Base-by-base conservation (phyloP, 2,888 invertebrate genomes). In the Junonia oenone region DNA sequence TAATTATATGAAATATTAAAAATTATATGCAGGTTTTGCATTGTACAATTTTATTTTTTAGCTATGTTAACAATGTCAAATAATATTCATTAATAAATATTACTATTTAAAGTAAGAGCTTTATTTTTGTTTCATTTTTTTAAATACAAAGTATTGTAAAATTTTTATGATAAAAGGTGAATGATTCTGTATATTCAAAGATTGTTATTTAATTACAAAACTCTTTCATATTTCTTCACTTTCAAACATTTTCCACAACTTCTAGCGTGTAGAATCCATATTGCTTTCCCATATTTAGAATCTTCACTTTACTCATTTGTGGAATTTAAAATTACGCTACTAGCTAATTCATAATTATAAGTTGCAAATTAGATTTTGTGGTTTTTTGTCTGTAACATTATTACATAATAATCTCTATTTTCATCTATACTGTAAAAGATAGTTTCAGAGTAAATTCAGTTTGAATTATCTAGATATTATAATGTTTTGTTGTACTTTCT, bases 21-120 rank as follows among this genome's bases (percentile, higher is more conserved):
- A 87, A 85, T 85, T 86, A 85, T 83, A 84, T 82, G 86, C 86
- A 88, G 71, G 66, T 79, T 78, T 76, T 89, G 87, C 86, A 85
- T 86, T 88, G 89, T 88, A 89, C 88, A 89, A 87, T 84, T 87
- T 86, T 83, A 84, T 84, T 85, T 85, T 83, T 81, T 87, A 86
- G 83, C 83, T 83, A 82, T 82, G 80, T 85, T 81, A 78, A 81
- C 76, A 78, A 76, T 80, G 76, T 82, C 85, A 83, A 78, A 81
- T 83, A 78, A 80, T 86, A 83, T 83, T 85, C 83, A 81, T 77
- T 76, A 85, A 83, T 85, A 83, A 88, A 87, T 85, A 84, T 82
- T 81, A 81, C 80, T 85, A 83, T 85, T 80, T 79, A 78, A 83
- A 82, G 68, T 81, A 81, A 83, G 79, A 81, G 63, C 72, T 82